phyloP scores from a whole-genome alignment of 2,113 vertebrate genomes.

The Albula glossodonta region DNA sequence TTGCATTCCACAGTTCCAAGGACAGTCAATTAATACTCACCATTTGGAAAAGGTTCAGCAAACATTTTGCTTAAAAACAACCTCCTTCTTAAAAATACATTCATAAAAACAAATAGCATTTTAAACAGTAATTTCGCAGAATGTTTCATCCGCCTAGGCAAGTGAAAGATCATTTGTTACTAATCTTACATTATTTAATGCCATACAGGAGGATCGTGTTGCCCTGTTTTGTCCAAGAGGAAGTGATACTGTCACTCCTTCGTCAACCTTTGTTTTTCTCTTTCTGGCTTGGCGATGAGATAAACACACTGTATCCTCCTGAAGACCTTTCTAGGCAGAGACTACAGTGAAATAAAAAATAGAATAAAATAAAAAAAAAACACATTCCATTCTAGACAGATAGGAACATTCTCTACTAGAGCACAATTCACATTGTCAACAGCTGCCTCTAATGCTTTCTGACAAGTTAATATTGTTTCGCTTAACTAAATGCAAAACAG shows the following conservation, averaged over 20 bases:
- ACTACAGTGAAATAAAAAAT: background rate
- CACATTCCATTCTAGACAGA: background rate
- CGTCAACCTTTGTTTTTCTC: background rate
- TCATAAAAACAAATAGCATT: background rate
- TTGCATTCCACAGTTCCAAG: background rate
- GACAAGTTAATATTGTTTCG: conserved; percentile 98
- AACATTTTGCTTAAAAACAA: too few species aligned
- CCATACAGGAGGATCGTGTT: background rate
- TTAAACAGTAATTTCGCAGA: too few species aligned
- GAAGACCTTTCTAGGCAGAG: background rate
- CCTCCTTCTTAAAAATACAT: background rate
- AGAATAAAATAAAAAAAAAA: background rate
- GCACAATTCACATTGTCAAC: conserved; percentile 64
- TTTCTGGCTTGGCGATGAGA: background rate
- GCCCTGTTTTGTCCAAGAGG: background rate
- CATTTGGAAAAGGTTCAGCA: background rate
- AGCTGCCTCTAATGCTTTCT: conserved; percentile 89
- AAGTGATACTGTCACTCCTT: background rate
- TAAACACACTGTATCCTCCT: background rate
- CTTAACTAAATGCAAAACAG: conserved; percentile 99
- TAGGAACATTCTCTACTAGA: background rate
- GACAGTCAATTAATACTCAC: background rate
- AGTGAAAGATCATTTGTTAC: conserved; percentile 17
- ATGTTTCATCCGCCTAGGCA: background rate
- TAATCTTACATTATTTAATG: conserved; percentile 28